A percentile compares a stretch with the other conserved stretches of the same genome.
Evolutionary conservation across 1,140 invertebrate species (phyloP).

Genomic region (Paraescarpia echinospica): DNA sequence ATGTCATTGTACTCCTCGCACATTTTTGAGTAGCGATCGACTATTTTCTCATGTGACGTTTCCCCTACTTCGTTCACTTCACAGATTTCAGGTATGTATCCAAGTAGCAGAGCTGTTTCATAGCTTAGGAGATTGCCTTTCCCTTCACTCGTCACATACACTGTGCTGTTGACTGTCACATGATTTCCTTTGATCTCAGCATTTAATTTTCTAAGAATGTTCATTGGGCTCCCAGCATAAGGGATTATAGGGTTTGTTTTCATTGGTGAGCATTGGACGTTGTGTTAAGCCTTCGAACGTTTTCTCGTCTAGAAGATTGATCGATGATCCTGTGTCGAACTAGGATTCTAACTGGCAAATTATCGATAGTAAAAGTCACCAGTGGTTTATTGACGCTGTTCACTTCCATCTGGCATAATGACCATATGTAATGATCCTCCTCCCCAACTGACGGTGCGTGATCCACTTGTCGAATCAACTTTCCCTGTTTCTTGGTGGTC

Average conservation of each 20-base stretch:
- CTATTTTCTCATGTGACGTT: neutral
- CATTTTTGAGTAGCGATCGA: slow-evolving; percentile 14
- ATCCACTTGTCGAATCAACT: too few species aligned
- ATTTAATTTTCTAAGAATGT: slow-evolving; percentile 12
- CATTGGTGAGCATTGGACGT: neutral
- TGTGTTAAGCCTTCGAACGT: neutral
- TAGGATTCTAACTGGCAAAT: too few species aligned
- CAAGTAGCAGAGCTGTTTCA: slow-evolving; percentile 15
- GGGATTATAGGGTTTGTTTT: slow-evolving; percentile 6
- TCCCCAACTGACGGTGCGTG: too few species aligned
- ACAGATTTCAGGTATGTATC: slow-evolving; percentile 12
- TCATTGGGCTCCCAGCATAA: slow-evolving; percentile 17
- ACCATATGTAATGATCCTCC: too few species aligned
- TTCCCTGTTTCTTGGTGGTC: too few species aligned
- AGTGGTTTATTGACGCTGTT: too few species aligned
- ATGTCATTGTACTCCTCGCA: slow-evolving; percentile 17
- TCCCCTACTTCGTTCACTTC: neutral
- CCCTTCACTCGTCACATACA: slow-evolving; percentile 13
- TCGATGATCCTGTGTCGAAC: too few species aligned
- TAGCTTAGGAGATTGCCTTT: slow-evolving; percentile 17
- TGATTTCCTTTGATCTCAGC: slow-evolving; percentile 7
- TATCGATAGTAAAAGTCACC: too few species aligned
- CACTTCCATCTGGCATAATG: too few species aligned
- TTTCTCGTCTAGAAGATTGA: neutral
- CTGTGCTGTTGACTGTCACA: slow-evolving; percentile 16